Conservation (phyloP, 2,113 vertebrate species). For the Xenopus laevis region DNA sequence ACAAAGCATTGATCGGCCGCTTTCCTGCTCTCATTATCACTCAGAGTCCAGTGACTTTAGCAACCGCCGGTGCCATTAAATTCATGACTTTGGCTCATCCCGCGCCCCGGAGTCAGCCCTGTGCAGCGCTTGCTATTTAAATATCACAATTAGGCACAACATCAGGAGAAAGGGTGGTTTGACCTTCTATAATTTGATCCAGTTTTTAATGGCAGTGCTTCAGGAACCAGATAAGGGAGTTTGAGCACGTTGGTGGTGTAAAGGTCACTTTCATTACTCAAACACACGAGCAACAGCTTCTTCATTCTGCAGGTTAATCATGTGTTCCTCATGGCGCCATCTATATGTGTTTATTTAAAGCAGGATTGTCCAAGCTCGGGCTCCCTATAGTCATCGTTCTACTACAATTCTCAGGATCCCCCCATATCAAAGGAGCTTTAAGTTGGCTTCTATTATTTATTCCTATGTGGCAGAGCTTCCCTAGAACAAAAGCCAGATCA, state of each 20-base stretch:
- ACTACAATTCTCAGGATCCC: too few relatives aligned
- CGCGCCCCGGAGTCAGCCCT: not conserved
- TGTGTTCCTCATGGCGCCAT: not conserved
- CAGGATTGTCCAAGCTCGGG: too few relatives aligned
- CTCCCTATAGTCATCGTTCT: too few relatives aligned
- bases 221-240: not conserved
- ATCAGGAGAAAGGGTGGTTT: not conserved
- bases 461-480: too few relatives aligned
- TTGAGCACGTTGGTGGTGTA: not conserved
- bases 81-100: too few relatives aligned
- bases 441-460: too few relatives aligned
- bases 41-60: too few relatives aligned
- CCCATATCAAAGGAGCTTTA: too few relatives aligned
- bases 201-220: not conserved
- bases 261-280: conserved; percentile 3
- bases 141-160: not conserved
- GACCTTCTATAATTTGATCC: not conserved
- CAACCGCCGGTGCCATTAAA: too few relatives aligned
- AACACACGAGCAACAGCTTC: not conserved
- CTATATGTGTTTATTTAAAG: too few relatives aligned
- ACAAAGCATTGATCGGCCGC: not conserved
- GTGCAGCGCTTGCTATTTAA: not conserved
- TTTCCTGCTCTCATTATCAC: not conserved
- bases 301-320: not conserved
- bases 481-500: too few relatives aligned